Conservation (phyloP, 2,888 invertebrate genomes). For the Ophion slaviceki region DNA sequence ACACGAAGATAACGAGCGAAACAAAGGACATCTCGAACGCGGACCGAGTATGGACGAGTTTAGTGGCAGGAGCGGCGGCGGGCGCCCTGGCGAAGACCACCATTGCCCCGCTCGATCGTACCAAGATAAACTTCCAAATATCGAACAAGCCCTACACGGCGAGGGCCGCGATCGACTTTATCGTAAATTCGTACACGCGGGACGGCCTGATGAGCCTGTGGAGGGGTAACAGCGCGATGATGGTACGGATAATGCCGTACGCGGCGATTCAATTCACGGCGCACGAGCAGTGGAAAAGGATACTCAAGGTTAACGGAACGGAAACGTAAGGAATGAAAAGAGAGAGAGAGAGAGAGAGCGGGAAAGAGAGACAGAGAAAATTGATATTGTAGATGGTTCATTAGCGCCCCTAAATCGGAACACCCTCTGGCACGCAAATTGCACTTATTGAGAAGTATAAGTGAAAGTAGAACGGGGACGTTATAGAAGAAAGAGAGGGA, state of each 20-base stretch:
- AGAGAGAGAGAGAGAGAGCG: no score
- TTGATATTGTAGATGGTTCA: no score
- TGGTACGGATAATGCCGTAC: slow-evolving; percentile 98
- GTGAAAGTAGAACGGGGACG: no score
- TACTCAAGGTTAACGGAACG: slow-evolving; percentile 89
- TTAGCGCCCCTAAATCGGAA: no score
- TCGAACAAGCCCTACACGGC: slow-evolving; percentile 90
- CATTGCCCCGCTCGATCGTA: slow-evolving; percentile 98
- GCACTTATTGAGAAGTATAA: no score
- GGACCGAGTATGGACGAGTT: slow-evolving; percentile 90
- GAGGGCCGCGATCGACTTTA: slow-evolving; percentile 88
- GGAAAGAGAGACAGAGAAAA: no score
- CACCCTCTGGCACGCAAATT: no score
- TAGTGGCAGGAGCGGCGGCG: slow-evolving; percentile 96
- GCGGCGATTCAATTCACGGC: slow-evolving; percentile 99
- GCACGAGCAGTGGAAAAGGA: slow-evolving; percentile 97
- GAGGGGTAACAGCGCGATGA: slow-evolving; percentile 99
- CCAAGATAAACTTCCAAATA: slow-evolving; percentile 99
- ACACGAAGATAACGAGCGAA: slow-evolving; percentile 17
- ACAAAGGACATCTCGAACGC: slow-evolving; percentile 82
- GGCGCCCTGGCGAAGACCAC: slow-evolving; percentile 97
- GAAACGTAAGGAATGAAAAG: slow-evolving; percentile 83
- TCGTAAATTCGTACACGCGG: slow-evolving; percentile 87
- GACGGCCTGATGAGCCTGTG: slow-evolving; percentile 95
- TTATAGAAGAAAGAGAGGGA: no score